Percentiles rank a stretch among this genome's conserved stretches.
Conservation (phyloP, 2,113 vertebrate genomes). For the Orientallactaga bullata region DNA sequence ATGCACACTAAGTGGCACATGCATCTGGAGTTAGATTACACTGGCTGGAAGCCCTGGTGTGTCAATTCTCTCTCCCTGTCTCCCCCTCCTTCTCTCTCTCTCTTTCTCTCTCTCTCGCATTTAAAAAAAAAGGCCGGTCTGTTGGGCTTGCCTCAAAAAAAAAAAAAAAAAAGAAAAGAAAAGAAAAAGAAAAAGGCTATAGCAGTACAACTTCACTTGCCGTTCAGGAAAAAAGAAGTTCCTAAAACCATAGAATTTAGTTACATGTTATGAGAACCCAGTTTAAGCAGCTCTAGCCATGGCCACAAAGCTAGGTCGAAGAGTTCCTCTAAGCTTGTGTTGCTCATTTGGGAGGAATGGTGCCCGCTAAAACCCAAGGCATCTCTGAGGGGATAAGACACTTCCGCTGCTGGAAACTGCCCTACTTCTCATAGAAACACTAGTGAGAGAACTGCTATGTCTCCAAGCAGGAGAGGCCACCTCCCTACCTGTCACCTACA, state of each 20-base stretch:
- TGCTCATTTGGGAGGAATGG: not conserved
- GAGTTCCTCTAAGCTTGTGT: not conserved
- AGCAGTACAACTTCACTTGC: not conserved
- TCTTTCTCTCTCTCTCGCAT: too few species aligned
- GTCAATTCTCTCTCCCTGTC: too few species aligned
- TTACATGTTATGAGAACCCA: not conserved
- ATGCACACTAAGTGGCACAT: too few species aligned
- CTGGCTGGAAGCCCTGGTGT: too few species aligned
- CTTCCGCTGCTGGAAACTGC: not conserved
- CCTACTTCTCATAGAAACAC: not conserved
- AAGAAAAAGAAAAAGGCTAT: not conserved
- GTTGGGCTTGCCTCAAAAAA: too few species aligned
- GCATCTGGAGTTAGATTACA: too few species aligned
- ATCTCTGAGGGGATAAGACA: not conserved
- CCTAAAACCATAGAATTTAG: not conserved
- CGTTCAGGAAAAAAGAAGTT: not conserved
- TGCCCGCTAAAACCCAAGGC: not conserved
- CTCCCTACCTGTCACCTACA: conserved; percentile 46
- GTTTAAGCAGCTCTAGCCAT: not conserved
- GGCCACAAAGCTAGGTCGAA: not conserved
- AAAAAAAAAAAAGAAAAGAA: too few species aligned
- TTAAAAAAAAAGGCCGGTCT: too few species aligned
- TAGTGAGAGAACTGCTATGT: fast-evolving
- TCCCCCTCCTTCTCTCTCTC: too few species aligned
- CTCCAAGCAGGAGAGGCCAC: conserved; percentile 76